A percentile compares a stretch with the other conserved stretches of the same genome.
Conservation (phyloP, 2,888 invertebrate genomes). For the Neoascia interrupta region DNA sequence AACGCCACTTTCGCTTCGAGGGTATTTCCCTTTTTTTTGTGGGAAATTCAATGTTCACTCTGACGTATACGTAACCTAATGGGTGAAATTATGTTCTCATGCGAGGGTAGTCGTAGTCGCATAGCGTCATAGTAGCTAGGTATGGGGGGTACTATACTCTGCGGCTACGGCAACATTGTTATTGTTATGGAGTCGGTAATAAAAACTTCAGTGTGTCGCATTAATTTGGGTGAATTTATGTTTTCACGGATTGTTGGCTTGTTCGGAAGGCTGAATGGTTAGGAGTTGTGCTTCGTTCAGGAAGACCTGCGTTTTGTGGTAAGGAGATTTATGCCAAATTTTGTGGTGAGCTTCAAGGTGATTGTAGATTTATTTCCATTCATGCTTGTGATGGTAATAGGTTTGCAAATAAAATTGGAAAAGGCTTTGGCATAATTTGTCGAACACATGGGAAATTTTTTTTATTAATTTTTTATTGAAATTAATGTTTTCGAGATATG, state of each 20-base stretch:
- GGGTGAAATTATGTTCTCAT: slow-evolving; percentile 32
- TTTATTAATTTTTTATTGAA: no score
- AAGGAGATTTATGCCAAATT: slow-evolving; percentile 16
- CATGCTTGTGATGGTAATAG: no score
- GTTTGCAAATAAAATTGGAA: no score
- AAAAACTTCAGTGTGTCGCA: slow-evolving; percentile 58
- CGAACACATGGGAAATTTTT: no score
- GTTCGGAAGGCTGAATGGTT: slow-evolving; percentile 1
- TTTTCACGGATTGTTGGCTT: slow-evolving; percentile 55
- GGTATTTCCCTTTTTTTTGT: not conserved
- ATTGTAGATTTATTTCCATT: no score
- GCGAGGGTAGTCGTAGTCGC: not conserved
- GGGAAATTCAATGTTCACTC: slow-evolving; percentile 4
- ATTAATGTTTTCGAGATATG: no score
- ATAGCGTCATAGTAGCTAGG: no score
- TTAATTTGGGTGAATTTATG: slow-evolving; percentile 64
- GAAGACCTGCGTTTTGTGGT: slow-evolving; percentile 15
- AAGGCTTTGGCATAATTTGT: no score
- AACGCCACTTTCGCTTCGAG: not conserved
- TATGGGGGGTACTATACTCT: no score
- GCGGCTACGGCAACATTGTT: slow-evolving; percentile 20
- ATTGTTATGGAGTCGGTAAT: slow-evolving; percentile 40
- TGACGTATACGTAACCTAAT: slow-evolving; percentile 37
- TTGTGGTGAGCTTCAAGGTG: slow-evolving; percentile 19
- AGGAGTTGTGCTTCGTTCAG: not conserved